Conservation (phyloP, 2,888 invertebrate species). For the Diplolepis rosae region DNA sequence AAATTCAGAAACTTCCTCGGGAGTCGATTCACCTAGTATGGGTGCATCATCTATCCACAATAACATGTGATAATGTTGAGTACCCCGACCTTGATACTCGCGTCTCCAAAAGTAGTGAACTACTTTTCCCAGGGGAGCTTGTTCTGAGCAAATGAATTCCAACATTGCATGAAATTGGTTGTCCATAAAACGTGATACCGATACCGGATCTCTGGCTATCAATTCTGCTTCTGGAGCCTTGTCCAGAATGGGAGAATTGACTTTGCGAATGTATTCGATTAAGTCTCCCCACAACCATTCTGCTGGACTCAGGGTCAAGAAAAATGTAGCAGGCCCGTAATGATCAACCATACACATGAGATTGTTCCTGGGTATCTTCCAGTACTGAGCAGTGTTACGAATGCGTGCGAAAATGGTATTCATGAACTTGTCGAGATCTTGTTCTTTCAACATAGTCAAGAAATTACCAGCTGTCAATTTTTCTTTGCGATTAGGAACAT, state of each 20-base stretch:
- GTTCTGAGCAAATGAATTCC: conserved; percentile 54
- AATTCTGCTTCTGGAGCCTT: conserved; percentile 50
- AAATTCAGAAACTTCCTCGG: conserved; percentile 54
- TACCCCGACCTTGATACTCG: conserved; percentile 56
- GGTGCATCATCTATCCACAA: conserved; percentile 61
- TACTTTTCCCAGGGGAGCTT: conserved; percentile 52
- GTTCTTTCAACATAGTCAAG: conserved; percentile 50
- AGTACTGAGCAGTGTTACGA: conserved; percentile 50
- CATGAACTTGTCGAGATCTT: conserved; percentile 55
- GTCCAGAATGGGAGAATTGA: conserved; percentile 51
- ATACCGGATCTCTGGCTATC: conserved; percentile 61
- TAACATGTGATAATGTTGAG: conserved; percentile 54
- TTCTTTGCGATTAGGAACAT: conserved; percentile 32
- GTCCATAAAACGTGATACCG: conserved; percentile 59
- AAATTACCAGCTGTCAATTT: conserved; percentile 30
- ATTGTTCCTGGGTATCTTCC: conserved; percentile 47
- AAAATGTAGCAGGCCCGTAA: conserved; percentile 57
- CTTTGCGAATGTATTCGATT: conserved; percentile 52
- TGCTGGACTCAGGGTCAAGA: conserved; percentile 53
- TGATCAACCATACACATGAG: conserved; percentile 50
- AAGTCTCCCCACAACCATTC: conserved; percentile 59
- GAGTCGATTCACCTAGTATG: conserved; percentile 47
- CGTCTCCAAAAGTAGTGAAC: conserved; percentile 53
- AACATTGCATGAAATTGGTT: conserved; percentile 61
- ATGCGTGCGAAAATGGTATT: conserved; percentile 50